Evolutionary conservation across 2,113 vertebrate species (phyloP).

Genomic region (Himantopus leucocephalus): DNA sequence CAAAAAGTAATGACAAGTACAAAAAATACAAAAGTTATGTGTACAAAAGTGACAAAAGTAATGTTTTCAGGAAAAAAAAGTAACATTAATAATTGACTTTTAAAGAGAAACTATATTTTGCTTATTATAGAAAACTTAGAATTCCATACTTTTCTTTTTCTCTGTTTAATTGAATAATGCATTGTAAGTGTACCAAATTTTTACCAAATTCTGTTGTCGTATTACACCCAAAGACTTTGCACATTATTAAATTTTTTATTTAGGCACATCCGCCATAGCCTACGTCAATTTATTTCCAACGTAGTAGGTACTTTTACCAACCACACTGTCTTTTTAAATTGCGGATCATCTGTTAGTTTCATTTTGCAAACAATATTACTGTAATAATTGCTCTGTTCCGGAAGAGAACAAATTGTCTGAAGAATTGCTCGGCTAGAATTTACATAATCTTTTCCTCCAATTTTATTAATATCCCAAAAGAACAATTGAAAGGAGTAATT

Average conservation of each 20-base stretch:
- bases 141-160: neutral
- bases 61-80: neutral
- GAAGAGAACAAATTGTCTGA: neutral
- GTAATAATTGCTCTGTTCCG: neutral
- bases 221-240: neutral
- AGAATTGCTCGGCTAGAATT: neutral
- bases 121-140: neutral
- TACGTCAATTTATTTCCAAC: neutral
- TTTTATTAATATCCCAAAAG: neutral
- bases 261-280: neutral
- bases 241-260: neutral
- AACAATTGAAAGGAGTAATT: neutral
- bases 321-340: neutral
- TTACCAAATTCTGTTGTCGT: neutral
- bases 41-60: neutral
- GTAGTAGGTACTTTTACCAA: neutral
- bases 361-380: neutral
- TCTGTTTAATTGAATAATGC: neutral
- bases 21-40: neutral
- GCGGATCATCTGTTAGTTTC: neutral
- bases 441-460: neutral
- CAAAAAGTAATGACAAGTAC: neutral
- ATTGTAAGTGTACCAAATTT: neutral
- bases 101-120: neutral
- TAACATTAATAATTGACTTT: neutral